These are phyloP conservation scores for Dryomyza anilis DNA, from an alignment of 2,888 invertebrate genomes.

Conservation along the genomic window DNA sequence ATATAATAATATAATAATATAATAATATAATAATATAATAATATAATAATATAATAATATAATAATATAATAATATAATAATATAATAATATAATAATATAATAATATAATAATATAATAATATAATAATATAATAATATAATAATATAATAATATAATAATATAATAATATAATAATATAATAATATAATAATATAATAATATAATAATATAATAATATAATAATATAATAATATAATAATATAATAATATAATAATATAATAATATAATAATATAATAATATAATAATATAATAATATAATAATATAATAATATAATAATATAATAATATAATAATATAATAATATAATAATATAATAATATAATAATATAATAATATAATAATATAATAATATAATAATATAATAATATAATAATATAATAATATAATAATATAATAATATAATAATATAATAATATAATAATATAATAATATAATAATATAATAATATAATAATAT, in stretches of 20 bases:
- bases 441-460: not conserved
- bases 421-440: not conserved
- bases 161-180: not conserved
- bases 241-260: not conserved
- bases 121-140: not conserved
- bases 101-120: not conserved
- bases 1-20: not conserved
- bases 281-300: not conserved
- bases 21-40: not conserved
- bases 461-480: not conserved
- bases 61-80: not conserved
- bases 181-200: not conserved
- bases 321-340: not conserved
- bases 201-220: not conserved
- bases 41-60: not conserved
- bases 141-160: not conserved
- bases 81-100: not conserved
- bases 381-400: not conserved
- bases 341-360: not conserved
- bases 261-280: not conserved
- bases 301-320: not conserved
- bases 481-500: not conserved
- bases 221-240: not conserved
- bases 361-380: not conserved
- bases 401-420: not conserved